Evolutionary conservation across 64 coral and sea anemone genomes (phyloP).

Genomic region (Acropora tenuis): DNA sequence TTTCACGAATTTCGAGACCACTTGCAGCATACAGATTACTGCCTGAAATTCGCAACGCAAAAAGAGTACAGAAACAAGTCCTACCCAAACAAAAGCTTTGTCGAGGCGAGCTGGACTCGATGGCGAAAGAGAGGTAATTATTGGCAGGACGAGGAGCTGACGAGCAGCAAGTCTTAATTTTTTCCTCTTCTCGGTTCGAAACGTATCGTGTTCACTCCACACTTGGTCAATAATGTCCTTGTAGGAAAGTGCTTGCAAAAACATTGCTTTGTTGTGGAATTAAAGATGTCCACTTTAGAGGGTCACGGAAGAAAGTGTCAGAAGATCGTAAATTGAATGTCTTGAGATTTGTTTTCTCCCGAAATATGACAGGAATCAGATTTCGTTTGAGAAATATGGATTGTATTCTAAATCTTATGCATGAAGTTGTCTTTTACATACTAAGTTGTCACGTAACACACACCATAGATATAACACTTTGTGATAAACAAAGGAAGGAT

Average conservation of each 20-base stretch:
- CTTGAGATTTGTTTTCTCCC: background rate
- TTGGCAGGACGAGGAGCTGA: slow-evolving; percentile 7
- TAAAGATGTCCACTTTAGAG: background rate
- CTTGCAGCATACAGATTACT: no score
- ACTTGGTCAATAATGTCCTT: background rate
- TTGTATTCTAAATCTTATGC: background rate
- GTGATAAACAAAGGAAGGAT: background rate
- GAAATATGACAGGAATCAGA: background rate
- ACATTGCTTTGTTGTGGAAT: background rate
- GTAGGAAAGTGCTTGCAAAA: background rate
- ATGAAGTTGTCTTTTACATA: background rate
- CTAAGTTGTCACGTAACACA: background rate
- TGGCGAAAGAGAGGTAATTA: background rate
- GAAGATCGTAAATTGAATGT: background rate
- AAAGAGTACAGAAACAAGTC: background rate
- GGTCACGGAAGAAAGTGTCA: background rate
- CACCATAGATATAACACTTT: background rate
- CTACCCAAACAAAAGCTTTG: background rate
- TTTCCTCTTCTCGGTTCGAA: slow-evolving; percentile 7
- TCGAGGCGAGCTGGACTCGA: background rate
- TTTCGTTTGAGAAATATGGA: background rate
- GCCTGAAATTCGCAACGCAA: background rate
- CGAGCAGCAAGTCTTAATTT: background rate
- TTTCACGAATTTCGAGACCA: no score
- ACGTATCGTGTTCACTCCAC: background rate